Percentiles rank a stretch among this genome's conserved stretches.
Conservation (phyloP, 35 echinoderm and acorn worm species). For the Anneissia japonica region DNA sequence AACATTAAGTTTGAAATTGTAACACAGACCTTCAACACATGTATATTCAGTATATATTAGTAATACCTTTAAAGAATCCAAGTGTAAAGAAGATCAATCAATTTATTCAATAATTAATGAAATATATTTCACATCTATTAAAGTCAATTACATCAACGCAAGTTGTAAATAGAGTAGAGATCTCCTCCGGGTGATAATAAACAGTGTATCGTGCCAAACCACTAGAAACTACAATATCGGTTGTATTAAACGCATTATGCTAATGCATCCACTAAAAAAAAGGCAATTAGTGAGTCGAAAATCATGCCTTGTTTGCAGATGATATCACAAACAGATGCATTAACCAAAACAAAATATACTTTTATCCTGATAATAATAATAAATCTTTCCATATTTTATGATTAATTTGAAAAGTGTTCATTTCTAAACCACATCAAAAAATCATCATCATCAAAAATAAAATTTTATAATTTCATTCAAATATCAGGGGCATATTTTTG, state of each 20-base stretch:
- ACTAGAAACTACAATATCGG: background rate
- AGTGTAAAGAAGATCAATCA: background rate
- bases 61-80: background rate
- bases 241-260: background rate
- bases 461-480: background rate
- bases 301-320: background rate
- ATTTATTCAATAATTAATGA: background rate
- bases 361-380: background rate
- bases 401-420: background rate
- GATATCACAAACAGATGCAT: background rate
- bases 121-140: background rate
- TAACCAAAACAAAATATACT: background rate
- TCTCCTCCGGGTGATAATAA: background rate
- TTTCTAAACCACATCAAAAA: no score
- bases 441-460: no score
- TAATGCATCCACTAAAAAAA: background rate
- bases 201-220: background rate
- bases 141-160: no score
- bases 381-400: background rate
- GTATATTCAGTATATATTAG: background rate
- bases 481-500: background rate
- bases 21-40: background rate
- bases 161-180: no score
- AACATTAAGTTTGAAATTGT: background rate
- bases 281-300: background rate